A percentile compares a stretch with the other conserved stretches of the same genome.
phyloP scores from a whole-genome alignment of 2,113 vertebrate species.

The Ptilonorhynchus violaceus region DNA sequence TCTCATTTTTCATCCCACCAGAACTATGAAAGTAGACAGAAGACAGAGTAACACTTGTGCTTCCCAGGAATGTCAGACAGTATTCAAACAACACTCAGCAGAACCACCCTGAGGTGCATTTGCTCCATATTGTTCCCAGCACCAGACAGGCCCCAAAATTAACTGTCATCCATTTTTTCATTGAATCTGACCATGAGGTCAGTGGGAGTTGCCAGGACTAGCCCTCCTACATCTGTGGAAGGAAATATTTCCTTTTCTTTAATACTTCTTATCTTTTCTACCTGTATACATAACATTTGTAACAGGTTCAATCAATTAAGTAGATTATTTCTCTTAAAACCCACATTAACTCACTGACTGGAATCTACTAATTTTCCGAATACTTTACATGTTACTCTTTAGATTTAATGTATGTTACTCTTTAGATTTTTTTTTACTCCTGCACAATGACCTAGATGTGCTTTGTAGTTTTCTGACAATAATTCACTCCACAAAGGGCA shows the following conservation, averaged over 20 bases:
- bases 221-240: neutral
- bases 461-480: neutral
- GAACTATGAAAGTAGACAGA: neutral
- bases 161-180: conserved; percentile 15
- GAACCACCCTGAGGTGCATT: neutral
- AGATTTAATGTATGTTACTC: neutral
- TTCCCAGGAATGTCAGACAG: neutral
- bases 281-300: neutral
- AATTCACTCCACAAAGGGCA: neutral
- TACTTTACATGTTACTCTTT: neutral
- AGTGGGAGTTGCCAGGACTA: neutral
- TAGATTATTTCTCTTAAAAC: neutral
- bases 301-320: neutral
- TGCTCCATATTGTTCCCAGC: neutral
- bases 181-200: neutral
- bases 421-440: neutral
- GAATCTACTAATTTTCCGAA: neutral
- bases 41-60: neutral
- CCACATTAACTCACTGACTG: neutral
- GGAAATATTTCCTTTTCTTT: neutral
- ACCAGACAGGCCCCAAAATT: neutral
- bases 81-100: conserved; percentile 48
- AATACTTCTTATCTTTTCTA: neutral
- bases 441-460: neutral
- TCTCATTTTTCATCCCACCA: neutral